Conservation (phyloP, 2,797 vertebrate genomes). For the Bothrops alternatus region DNA sequence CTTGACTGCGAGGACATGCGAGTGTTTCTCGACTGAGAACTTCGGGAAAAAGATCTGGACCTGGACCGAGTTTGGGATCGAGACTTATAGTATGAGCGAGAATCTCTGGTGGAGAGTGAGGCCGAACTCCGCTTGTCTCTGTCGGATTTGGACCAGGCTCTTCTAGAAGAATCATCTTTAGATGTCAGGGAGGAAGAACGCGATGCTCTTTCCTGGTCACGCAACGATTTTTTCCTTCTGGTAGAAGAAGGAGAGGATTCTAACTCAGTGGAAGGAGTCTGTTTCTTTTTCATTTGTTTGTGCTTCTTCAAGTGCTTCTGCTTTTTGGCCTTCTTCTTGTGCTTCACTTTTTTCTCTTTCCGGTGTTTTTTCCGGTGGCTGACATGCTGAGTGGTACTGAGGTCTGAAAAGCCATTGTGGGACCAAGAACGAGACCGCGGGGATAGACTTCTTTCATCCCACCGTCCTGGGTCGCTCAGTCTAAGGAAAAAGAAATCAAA, state of each 20-base stretch:
- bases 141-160: conserved; percentile 75
- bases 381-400: conserved; percentile 74
- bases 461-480: conserved; percentile 83
- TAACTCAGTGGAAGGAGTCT: conserved; percentile 64
- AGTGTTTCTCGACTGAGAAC: conserved; percentile 71
- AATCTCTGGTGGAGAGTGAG: conserved; percentile 74
- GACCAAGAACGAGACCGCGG: conserved; percentile 86
- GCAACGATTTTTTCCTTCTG: conserved; percentile 70
- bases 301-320: conserved; percentile 85
- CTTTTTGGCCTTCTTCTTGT: conserved; percentile 92
- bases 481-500: conserved; percentile 38
- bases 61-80: conserved; percentile 75
- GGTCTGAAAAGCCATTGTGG: conserved; percentile 78
- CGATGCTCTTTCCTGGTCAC: conserved; percentile 70
- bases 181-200: conserved; percentile 76
- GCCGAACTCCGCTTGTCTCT: conserved; percentile 75
- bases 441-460: conserved; percentile 86
- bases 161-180: conserved; percentile 70
- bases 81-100: conserved; percentile 79
- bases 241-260: conserved; percentile 75
- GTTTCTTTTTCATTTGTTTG: conserved; percentile 72
- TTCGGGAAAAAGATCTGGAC: conserved; percentile 62
- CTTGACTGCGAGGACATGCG: conserved; percentile 67
- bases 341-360: conserved; percentile 88
- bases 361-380: conserved; percentile 74